A percentile compares a stretch with the other conserved stretches of the same genome.
Evolutionary conservation across 2,888 invertebrate genomes (phyloP).

Genomic region (Leucophora obtusa): DNA sequence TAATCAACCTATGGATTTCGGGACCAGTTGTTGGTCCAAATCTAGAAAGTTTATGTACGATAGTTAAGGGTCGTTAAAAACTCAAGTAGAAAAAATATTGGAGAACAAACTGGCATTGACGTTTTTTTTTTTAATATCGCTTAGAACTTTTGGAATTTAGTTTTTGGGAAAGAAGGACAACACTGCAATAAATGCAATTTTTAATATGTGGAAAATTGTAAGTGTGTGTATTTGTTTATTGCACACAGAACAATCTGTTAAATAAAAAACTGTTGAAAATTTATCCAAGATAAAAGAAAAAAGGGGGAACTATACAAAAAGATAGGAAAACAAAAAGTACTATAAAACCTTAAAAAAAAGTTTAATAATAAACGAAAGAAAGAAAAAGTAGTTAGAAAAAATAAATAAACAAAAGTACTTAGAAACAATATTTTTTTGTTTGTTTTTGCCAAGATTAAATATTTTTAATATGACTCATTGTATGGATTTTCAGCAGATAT

Average conservation of each 20-base stretch:
- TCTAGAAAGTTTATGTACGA: too few species aligned
- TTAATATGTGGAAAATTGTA: neutral
- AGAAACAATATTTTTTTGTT: constrained; percentile 6
- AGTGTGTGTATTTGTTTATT: constrained; percentile 7
- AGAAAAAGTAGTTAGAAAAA: neutral
- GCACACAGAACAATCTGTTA: constrained; percentile 32
- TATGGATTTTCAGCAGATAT: neutral
- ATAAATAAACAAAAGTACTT: constrained; percentile 6
- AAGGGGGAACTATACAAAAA: neutral
- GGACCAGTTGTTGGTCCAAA: too few species aligned
- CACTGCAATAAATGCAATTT: neutral
- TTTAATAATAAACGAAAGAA: constrained; percentile 25
- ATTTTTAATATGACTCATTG: constrained; percentile 45
- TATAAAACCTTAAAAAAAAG: constrained; percentile 22
- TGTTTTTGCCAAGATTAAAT: constrained; percentile 27
- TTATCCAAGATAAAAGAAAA: neutral
- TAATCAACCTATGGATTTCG: too few species aligned
- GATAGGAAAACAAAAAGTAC: neutral
- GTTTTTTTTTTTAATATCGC: too few species aligned
- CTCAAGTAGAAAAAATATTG: too few species aligned
- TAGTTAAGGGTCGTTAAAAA: too few species aligned
- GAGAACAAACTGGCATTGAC: too few species aligned
- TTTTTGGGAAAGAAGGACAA: too few species aligned
- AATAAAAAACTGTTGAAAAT: constrained; percentile 11
- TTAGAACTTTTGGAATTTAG: too few species aligned